Base-by-base conservation (phyloP, 1,140 invertebrate genomes). In the Glomeris maerens region DNA sequence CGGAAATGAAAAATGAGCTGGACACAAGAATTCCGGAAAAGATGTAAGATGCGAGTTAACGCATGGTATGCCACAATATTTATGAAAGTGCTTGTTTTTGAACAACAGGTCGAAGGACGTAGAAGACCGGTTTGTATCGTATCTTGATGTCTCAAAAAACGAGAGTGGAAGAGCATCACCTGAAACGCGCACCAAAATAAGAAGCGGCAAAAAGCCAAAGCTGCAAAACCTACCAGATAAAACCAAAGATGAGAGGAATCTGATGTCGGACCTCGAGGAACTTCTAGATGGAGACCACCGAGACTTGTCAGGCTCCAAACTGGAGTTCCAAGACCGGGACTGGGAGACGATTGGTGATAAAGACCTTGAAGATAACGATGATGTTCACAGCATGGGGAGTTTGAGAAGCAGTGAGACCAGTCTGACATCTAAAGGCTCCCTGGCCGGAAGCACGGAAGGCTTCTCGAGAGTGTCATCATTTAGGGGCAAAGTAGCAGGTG, bases 271-370 rank as follows among this genome's bases (percentile, higher is more conserved):
- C 4, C 23, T 50, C 2, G 49, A 50, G 2, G 49, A 50, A 2
- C 29, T 50, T 7, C 23, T 50, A 5, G 49, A 50, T 23, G 3
- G 40, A 14, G 49, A 50, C 28, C 21, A 13, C 10, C 44, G 36
- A 29, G 39, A 27, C n/a, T 45, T 50, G 20, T 41, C 38, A 5
- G 27, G 23, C 25, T 49, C 64, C 40, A 59, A 57, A 26, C 36
- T 65, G 13, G 56, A 62, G 23, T 49, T 68, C n/a, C 52, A 59
- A 22, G 52, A 57, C 22, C 61, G 62, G 42, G 48, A 49, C 45
- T 47, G 50, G 10, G 28, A 47, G 25, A 47, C 52, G 36, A 48
- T 36, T 21, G 45, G 28, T n/a, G 22, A 23, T 17, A 27, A 55
- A n/a, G 22, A 62, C 44, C 39, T 40, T 45, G 44, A 52, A 52